A percentile compares a stretch with the other conserved stretches of the same genome.
These are phyloP conservation scores for Scaptomyza cyrtandrae DNA, from an alignment of 2,888 invertebrate genomes.

Conservation along the genomic window DNA sequence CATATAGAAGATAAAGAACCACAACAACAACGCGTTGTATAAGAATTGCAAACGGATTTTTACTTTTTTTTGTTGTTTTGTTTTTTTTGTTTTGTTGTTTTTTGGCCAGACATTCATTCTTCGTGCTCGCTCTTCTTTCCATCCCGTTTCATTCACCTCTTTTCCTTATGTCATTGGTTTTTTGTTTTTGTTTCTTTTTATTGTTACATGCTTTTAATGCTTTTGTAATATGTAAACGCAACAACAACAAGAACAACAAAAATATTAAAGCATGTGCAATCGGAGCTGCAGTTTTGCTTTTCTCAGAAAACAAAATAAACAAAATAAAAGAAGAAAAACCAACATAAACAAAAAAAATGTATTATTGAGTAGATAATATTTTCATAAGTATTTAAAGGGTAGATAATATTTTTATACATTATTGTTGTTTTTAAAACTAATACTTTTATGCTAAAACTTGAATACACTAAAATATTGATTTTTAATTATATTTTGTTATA, in stretches of 20 bases:
- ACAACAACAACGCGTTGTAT: background rate
- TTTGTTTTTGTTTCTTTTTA: slow-evolving; percentile 6
- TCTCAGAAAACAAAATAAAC: background rate
- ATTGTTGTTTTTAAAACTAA: background rate
- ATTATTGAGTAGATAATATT: background rate
- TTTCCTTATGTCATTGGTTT: slow-evolving; percentile 12
- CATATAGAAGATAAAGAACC: background rate
- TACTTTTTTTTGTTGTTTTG: slow-evolving; percentile 25
- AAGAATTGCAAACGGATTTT: slow-evolving; percentile 27
- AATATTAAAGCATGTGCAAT: slow-evolving; percentile 28
- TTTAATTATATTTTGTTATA: background rate
- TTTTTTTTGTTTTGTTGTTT: background rate
- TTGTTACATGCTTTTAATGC: slow-evolving; percentile 1
- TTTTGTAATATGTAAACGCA: slow-evolving; percentile 22
- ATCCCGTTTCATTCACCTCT: background rate
- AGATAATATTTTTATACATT: no score
- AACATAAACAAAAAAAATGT: slow-evolving; percentile 2
- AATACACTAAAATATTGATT: background rate
- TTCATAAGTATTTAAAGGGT: no score
- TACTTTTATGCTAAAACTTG: background rate
- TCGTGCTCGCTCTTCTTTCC: background rate
- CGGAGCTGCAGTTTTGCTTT: slow-evolving; percentile 25
- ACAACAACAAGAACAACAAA: slow-evolving; percentile 1
- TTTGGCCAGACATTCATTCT: slow-evolving; percentile 35
- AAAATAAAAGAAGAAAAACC: slow-evolving; percentile 6